phyloP scores from a whole-genome alignment of 2,888 invertebrate genomes.

The Melitaea athalia region DNA sequence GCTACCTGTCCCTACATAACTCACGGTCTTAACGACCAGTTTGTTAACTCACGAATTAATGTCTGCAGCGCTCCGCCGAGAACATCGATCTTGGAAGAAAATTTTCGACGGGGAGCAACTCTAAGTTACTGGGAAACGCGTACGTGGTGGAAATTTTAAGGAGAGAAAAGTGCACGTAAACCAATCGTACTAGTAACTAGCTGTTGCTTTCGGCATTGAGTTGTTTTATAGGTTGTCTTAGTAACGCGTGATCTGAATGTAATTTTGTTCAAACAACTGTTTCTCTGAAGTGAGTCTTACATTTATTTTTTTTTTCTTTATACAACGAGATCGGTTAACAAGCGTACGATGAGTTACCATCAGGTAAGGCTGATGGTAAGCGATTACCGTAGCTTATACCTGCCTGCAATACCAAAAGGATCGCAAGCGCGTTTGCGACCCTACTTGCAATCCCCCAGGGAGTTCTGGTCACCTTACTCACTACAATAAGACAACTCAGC shows the following conservation, averaged over 20 bases:
- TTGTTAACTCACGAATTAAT: slow-evolving; percentile 56
- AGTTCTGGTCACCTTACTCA: too few species aligned
- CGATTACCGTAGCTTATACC: too few species aligned
- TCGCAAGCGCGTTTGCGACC: too few species aligned
- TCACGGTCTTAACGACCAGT: slow-evolving; percentile 65
- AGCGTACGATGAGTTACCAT: too few species aligned
- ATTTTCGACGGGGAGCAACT: slow-evolving; percentile 22
- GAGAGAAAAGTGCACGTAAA: slow-evolving; percentile 1
- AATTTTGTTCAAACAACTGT: background rate
- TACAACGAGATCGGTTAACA: too few species aligned
- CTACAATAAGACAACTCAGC: too few species aligned
- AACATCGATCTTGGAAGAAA: slow-evolving; percentile 27
- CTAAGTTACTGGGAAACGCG: slow-evolving; percentile 15
- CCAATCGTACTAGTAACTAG: background rate
- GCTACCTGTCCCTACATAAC: slow-evolving; percentile 65
- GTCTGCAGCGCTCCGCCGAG: slow-evolving; percentile 21
- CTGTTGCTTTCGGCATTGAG: background rate
- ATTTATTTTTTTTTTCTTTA: background rate
- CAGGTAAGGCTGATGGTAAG: too few species aligned
- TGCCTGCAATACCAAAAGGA: too few species aligned
- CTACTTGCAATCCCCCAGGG: too few species aligned
- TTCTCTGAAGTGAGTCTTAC: background rate
- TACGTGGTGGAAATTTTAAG: slow-evolving; percentile 10
- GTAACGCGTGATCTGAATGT: background rate
- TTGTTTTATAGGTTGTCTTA: background rate